phyloP scores from a whole-genome alignment of 2,113 vertebrate species.

The Tympanuchus pallidicinctus region DNA sequence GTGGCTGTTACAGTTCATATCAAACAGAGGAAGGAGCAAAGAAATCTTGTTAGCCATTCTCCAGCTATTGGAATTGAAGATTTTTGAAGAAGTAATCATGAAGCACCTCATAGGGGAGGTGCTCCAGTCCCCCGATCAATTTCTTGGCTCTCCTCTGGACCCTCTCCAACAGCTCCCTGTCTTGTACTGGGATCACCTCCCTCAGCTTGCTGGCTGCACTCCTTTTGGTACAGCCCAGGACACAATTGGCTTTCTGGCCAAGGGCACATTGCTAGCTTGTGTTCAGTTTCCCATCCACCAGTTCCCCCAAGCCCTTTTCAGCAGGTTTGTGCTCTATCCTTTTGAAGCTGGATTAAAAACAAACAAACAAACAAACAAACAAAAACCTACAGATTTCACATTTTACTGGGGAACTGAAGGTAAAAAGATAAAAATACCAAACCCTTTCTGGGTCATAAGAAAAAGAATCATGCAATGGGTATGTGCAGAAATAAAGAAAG shows the following conservation, averaged over 20 bases:
- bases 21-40: background rate
- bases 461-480: background rate
- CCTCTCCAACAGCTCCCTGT: no score
- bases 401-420: background rate
- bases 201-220: no score
- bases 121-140: no score
- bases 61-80: background rate
- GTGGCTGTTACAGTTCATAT: background rate
- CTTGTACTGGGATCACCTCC: no score
- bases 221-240: no score
- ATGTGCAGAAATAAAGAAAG: background rate
- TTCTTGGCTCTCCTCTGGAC: no score
- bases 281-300: no score
- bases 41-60: background rate
- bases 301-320: no score
- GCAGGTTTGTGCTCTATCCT: no score
- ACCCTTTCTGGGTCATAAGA: background rate
- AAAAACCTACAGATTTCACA: background rate
- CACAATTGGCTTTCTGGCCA: no score
- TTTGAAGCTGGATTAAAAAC: background rate
- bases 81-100: background rate
- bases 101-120: background rate
- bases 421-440: background rate
- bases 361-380: background rate
- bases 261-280: no score